Percentiles rank a stretch among this genome's conserved stretches.
Conservation (phyloP, 2,797 vertebrate species). For the Sparidentex hasta region DNA sequence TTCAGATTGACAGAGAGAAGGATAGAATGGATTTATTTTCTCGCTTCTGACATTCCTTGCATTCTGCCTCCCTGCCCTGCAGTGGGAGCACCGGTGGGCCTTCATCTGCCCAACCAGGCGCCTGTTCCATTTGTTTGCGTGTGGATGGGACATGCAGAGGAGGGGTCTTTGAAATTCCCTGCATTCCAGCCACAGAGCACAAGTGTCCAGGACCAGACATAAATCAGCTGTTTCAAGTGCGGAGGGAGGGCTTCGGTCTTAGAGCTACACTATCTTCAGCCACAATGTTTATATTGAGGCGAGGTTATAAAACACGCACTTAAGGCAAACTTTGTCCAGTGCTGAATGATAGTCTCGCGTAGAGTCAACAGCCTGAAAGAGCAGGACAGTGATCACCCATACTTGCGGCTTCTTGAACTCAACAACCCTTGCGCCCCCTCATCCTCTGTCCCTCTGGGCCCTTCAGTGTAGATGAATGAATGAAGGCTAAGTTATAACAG, state of each 20-base stretch:
- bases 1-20: slow-evolving; percentile 44
- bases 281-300: slow-evolving; percentile 25
- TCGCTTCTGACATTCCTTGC: slow-evolving; percentile 82
- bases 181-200: slow-evolving; percentile 83
- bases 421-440: slow-evolving; percentile 37
- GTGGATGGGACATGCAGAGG: slow-evolving; percentile 78
- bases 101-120: slow-evolving; percentile 78
- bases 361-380: slow-evolving; percentile 41
- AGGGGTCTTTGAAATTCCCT: slow-evolving; percentile 83
- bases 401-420: slow-evolving; percentile 46
- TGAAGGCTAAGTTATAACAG: slow-evolving; percentile 33
- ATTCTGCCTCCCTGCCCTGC: slow-evolving; percentile 78
- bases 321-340: slow-evolving; percentile 67
- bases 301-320: slow-evolving; percentile 68
- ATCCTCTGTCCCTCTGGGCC: slow-evolving; percentile 31
- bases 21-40: slow-evolving; percentile 67
- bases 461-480: slow-evolving; percentile 17
- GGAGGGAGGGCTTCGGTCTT: slow-evolving; percentile 45
- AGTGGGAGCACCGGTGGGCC: slow-evolving; percentile 80
- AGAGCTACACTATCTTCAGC: slow-evolving; percentile 42
- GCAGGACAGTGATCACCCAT: slow-evolving; percentile 41
- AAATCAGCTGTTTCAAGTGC: slow-evolving; percentile 85
- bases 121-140: slow-evolving; percentile 81
- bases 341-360: slow-evolving; percentile 49
- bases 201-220: slow-evolving; percentile 83